A percentile compares a stretch with the other conserved stretches of the same genome.
Conservation (phyloP, 2,113 vertebrate species). For the Channa maculata region DNA sequence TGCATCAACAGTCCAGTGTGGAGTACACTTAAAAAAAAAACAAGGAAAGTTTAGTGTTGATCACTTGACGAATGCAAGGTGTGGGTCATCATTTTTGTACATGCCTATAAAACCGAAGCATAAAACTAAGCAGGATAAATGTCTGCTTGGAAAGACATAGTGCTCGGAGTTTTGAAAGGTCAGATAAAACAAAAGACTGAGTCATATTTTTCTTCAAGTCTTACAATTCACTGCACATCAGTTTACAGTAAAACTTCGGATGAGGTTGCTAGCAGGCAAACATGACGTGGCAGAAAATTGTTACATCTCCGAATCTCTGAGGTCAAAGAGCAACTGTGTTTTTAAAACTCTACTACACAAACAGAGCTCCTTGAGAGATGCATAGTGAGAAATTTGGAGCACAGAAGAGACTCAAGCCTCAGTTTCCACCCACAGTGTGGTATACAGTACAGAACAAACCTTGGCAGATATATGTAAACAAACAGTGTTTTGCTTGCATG, state of each 20-base stretch:
- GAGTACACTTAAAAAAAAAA: too few species aligned
- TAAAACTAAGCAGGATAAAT: too few species aligned
- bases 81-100: too few species aligned
- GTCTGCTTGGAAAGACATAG: too few species aligned
- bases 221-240: neutral
- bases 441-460: neutral
- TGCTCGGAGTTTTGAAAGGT: slow-evolving; percentile 9
- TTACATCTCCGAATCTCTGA: neutral
- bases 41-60: too few species aligned
- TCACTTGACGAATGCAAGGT: too few species aligned
- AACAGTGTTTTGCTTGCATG: too few species aligned
- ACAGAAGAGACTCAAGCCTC: neutral
- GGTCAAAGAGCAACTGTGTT: neutral
- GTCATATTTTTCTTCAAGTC: neutral
- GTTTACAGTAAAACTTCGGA: neutral
- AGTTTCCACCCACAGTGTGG: neutral
- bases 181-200: slow-evolving; percentile 4
- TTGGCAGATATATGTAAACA: neutral
- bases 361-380: neutral
- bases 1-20: too few species aligned
- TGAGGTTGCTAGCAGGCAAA: too few species aligned
- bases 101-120: too few species aligned
- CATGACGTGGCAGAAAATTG: neutral
- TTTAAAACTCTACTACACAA: neutral
- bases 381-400: neutral